Evolutionary conservation across 2,888 invertebrate genomes (phyloP), one percentile per base, ranked within the genome.

Genomic region (Taenaris catops): DNA sequence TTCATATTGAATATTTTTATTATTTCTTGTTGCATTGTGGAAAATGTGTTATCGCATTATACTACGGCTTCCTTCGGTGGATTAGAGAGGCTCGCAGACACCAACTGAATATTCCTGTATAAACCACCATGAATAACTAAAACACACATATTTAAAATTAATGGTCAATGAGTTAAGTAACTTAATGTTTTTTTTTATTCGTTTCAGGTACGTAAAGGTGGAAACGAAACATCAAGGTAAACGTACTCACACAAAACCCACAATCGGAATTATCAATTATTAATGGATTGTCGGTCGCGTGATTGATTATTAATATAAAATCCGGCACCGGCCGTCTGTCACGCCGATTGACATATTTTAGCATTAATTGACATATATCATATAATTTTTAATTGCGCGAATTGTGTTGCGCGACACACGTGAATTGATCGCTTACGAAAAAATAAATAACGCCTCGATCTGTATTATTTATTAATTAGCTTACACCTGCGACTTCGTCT

Each of bases 301-400:
- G 55, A 56, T 54, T 55, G 64, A 63, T 67, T 62, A 62, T 62
- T 62, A 63, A 63, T 62, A 57, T 58, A 64, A 62, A 66, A 64
- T 55, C 55, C 50, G 58, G 55, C 60, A 53, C 54, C 35, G 28
- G 19, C 34, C 49, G 55, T 44, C 44, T 46, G 37, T 32, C 47
- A 40, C 41, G 20, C 27, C 74, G 80, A 81, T 67, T 75, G 80
- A 78, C 78, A 68, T 63, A 59, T 75, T 79, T 74, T 66, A 62
- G 55, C 57, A 55, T 62, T 80, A 80, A 81, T 80, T 80, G 80
- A 76, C 79, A 54, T 49, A 44, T 61, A 54, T 58, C 57, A 58
- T 63, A 63, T 65, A 49, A 47, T 19, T 51, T 71, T 73, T 69
- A 73, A 72, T 72, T 71, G 70, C 59, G 57, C 55, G 56, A 33